Evolutionary conservation across 2,888 invertebrate species (phyloP).

Genomic region (Cancer borealis): DNA sequence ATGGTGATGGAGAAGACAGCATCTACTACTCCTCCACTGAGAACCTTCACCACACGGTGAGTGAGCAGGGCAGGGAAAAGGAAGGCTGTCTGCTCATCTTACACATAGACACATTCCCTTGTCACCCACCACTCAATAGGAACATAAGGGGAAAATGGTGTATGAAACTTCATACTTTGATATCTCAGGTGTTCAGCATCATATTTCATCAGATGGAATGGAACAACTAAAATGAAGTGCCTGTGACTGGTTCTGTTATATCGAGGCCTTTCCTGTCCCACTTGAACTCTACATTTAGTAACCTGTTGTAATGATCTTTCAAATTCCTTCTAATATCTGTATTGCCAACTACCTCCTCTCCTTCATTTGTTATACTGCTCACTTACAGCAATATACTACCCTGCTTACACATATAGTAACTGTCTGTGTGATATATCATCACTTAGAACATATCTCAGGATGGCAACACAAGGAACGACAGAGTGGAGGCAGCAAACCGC

Average conservation of each 20-base stretch:
- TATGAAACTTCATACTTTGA: not conserved
- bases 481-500: conserved; percentile 42
- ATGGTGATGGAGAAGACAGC: conserved; percentile 71
- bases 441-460: not conserved
- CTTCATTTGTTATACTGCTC: too few species aligned
- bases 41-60: conserved; percentile 55
- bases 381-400: not conserved
- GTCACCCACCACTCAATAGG: not conserved
- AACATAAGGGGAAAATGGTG: not conserved
- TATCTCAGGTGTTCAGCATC: not conserved
- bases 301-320: too few species aligned
- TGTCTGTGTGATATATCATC: not conserved
- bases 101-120: not conserved
- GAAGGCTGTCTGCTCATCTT: not conserved
- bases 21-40: conserved; percentile 70
- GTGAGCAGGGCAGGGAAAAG: not conserved
- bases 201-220: not conserved
- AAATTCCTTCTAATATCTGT: too few species aligned
- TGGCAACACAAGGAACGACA: not conserved
- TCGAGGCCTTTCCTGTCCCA: too few species aligned
- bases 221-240: too few species aligned
- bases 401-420: not conserved
- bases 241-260: too few species aligned
- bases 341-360: too few species aligned
- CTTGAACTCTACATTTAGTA: too few species aligned